Base-by-base conservation (phyloP, 2,113 vertebrate species). In the Dinomys branickii region DNA sequence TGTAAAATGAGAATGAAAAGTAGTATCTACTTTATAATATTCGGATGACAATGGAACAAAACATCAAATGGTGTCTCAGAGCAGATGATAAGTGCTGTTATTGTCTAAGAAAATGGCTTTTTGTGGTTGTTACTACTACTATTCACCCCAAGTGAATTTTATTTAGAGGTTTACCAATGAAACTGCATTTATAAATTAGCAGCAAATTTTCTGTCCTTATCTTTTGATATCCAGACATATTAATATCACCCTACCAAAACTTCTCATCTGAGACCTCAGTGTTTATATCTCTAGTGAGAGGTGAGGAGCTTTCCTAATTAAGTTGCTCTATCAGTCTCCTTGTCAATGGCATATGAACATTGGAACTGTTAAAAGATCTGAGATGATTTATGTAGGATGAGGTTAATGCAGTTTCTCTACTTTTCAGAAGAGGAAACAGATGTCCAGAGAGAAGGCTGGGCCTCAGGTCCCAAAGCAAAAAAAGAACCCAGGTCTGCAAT, bases 391-490 rank as follows among this genome's bases (percentile, higher is more conserved):
- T 84, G 50, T 80, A 75, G 8, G 88, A 56, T 35, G 47, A 9
- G 44, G 22, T n/a, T 91, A 78, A 91, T n/a, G 10, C n/a, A n/a
- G 56, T 83, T 81, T 75, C 17, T 58, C 17, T 56, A n/a, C 69
- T 88, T 93, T 85, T 80, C n/a, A 38, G 58, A 94, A 96, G 0
- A 91, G 77, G 78, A 96, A 88, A 90, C 59, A 75, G n/a, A 38
- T 86, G 22, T 80, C 75, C 77, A 47, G 63, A 95, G 59, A 88
- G 5, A 20, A 20, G 20, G 77, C 28, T 50, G 47, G 80, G 58
- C 24, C 44, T 59, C 86, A 59, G 88, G 84, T 24, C 44, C 86
- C 59, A 86, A 92, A 94, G 58, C 28, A 85, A 38, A 61, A 67
- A 63, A 2, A 85, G 33, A 90, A 65, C 30, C 44, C 5, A 52